These are phyloP conservation scores for Fissipunctia ypsillon DNA, from an alignment of 2,888 invertebrate species.

Conservation along the genomic window DNA sequence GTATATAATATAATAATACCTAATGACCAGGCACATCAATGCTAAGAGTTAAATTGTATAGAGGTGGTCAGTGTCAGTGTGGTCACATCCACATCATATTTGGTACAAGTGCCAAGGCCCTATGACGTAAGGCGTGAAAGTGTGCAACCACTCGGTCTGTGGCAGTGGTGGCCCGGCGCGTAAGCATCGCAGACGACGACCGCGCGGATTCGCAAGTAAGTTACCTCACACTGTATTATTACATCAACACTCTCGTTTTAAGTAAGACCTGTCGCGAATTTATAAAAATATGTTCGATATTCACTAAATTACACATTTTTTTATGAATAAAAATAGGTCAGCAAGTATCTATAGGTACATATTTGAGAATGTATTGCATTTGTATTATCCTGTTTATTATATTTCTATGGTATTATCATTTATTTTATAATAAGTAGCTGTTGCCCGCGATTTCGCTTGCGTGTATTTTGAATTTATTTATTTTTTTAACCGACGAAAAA, in stretches of 20 bases:
- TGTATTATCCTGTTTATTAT: too few species aligned
- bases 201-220: conserved; percentile 68
- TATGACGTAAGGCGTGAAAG: conserved; percentile 88
- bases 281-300: background rate
- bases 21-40: conserved; percentile 15
- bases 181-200: conserved; percentile 70
- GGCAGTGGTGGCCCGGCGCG: conserved; percentile 68
- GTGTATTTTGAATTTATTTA: too few species aligned
- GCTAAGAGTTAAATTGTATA: background rate
- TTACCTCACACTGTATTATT: conserved; percentile 49
- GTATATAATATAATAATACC: too few species aligned
- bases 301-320: background rate
- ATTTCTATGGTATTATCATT: too few species aligned
- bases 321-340: background rate
- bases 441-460: too few species aligned
- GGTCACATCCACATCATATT: conserved; percentile 68
- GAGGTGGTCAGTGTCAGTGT: conserved; percentile 47
- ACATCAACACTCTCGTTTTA: conserved; percentile 36
- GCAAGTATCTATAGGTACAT: too few species aligned
- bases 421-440: too few species aligned
- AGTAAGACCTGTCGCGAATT: background rate
- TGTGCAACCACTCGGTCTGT: conserved; percentile 67
- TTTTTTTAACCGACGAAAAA: too few species aligned
- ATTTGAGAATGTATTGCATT: too few species aligned
- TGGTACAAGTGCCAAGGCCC: conserved; percentile 82